Evolutionary conservation across 92 coral and sea anemone species (phyloP), one percentile per base, ranked within the genome.

Genomic region (Phenganax marumi): DNA sequence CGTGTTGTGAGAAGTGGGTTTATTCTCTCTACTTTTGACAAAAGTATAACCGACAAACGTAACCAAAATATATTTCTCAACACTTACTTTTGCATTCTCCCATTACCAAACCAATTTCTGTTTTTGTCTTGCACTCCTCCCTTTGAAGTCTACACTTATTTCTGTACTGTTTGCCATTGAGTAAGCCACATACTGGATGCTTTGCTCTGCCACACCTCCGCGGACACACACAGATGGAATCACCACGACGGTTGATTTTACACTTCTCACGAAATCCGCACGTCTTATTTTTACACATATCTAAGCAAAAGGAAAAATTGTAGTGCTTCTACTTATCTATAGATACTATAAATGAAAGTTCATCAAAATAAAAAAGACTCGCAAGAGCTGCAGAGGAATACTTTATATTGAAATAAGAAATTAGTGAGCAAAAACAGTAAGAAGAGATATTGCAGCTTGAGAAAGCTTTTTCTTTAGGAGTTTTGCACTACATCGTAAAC

Each of bases 21-120:
- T 33, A 1, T 33, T 33, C 5, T 33, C 43, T 33, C 43, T 1
- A 33, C 43, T 33, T 5, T 33, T 33, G 3, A 33, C 43, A 33
- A 33, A 33, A 33, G 43, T 1, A n/a, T n/a, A 33, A 33, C 43
- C 43, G 43, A 5, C 43, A 33, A 1, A 33, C 43, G 2, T 33
- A 1, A 5, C 43, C 43, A 66, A 66, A 62, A 62, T 7, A n/a
- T 62, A 25, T 66, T 2, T 66, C 5, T 25, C 72, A 12, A 0
- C 26, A 75, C 97, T 89, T 87, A 94, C 97, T 90, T 80, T 94
- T 92, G 55, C 97, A 94, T 7, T 86, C 89, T 73, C 97, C 97
- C 17, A 57, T 84, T 85, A 89, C 85, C 54, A 91, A 63, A 0
- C 93, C 97, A 54, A 94, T 87, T 51, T 87, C 92, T 47, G 51